phyloP scores from a whole-genome alignment of 2,113 vertebrate species.

The Aspidoscelis tigris region DNA sequence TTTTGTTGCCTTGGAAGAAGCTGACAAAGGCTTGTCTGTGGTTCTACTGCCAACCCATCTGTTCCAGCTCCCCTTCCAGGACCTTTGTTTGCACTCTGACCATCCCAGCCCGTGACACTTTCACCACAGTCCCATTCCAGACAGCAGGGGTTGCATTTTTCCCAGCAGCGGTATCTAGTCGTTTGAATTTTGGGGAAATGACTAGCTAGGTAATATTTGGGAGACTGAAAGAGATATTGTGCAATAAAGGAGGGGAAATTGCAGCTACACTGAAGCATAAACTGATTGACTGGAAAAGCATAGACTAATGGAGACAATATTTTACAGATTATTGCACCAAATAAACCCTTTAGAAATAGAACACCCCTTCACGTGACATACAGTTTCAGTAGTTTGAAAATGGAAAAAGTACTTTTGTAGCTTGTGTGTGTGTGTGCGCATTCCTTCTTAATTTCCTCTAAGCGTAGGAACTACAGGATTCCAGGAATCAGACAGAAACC shows the following conservation, averaged over 20 bases:
- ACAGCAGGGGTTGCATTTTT: not conserved
- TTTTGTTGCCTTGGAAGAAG: not conserved
- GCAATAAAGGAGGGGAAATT: not conserved
- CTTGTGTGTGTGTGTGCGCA: not conserved
- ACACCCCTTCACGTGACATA: not conserved
- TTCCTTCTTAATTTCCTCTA: not conserved
- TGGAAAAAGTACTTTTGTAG: not conserved
- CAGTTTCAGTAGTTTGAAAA: not conserved
- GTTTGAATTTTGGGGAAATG: not conserved
- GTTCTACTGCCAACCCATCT: not conserved
- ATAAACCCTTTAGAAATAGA: not conserved
- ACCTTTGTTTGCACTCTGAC: not conserved
- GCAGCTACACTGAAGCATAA: not conserved
- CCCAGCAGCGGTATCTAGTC: not conserved
- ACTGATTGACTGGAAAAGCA: not conserved
- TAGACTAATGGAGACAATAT: not conserved
- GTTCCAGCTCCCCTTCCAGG: not conserved
- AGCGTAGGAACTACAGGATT: not conserved
- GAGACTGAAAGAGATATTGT: not conserved
- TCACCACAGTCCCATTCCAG: not conserved
- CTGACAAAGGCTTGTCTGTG: not conserved
- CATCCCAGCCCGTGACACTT: not conserved
- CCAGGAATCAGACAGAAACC: no score
- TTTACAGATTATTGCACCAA: not conserved
- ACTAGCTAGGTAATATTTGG: no score